Conservation (phyloP, 2,797 vertebrate species). For the Melopsittacus undulatus region DNA sequence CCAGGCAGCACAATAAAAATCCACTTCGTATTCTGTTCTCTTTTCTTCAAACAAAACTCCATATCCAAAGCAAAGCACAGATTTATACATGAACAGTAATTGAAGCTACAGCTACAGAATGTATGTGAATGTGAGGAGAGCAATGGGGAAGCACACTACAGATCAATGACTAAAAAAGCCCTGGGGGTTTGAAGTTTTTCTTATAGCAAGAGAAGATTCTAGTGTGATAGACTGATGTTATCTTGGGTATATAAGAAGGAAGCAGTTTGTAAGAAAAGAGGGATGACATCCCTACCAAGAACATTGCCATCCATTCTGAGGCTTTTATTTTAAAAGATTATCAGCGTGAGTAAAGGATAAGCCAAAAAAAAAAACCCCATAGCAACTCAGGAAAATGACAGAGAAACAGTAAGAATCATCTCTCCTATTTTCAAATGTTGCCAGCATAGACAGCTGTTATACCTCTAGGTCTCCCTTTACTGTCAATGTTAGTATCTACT, state of each 20-base stretch:
- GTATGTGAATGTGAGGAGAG: not conserved
- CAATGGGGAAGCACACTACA: not conserved
- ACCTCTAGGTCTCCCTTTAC: not conserved
- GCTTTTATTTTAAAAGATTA: not conserved
- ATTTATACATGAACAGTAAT: not conserved
- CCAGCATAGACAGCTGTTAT: not conserved
- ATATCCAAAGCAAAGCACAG: not conserved
- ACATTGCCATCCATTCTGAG: not conserved
- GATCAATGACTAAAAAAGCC: not conserved
- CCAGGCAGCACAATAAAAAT: not conserved
- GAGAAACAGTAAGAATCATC: not conserved
- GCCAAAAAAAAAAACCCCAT: not conserved
- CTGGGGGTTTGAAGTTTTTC: rapidly evolving
- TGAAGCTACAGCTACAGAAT: not conserved
- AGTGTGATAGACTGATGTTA: not conserved
- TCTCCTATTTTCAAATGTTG: not conserved
- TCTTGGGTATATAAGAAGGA: not conserved
- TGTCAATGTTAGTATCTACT: not conserved
- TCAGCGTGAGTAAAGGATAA: not conserved
- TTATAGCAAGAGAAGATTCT: not conserved
- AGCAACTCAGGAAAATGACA: not conserved
- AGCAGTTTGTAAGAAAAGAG: not conserved
- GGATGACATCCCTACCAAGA: not conserved
- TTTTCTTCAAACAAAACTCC: not conserved
- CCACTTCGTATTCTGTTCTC: not conserved